Base-by-base conservation (phyloP, 2,797 vertebrate species). In the Taenioides sp. region DNA sequence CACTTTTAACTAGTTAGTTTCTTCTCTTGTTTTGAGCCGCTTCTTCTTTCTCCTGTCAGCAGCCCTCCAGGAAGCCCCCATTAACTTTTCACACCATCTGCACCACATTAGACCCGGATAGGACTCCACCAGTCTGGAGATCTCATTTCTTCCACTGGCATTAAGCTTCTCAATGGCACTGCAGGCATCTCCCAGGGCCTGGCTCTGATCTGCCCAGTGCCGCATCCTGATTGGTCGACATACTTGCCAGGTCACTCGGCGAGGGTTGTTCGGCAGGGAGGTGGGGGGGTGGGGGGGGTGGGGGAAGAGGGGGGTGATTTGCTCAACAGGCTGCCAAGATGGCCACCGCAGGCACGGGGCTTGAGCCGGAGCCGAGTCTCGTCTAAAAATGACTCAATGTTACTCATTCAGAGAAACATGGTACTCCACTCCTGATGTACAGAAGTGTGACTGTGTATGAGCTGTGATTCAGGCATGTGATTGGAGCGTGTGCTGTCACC, bases 301-400 rank as follows among this genome's bases (percentile, higher is more conserved):
- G 65, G 58, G 40, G 4, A 5, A 5, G 14, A 1, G 40, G 40
- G 40, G 40, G 49, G 75, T 58, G 72, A 81, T 91, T 84, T 77
- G 83, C 76, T 83, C 71, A 73, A 78, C 40, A 64, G 71, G 80
- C 81, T 89, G 87, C 88, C 91, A 84, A 84, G 79, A 84, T 87
- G 76, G 57, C 76, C 68, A 54, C 73, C 68, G 54, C 74, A 73
- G 73, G 81, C 71, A 28, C 14, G 67, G 58, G 57, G 66, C 57
- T 50, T 34, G 58, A 65, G 67, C 54, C 23, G 50, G 25, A 60
- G 50, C 57, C 69, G 57, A 71, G 40, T 7, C 7, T 4, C 60
- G 76, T 69, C 72, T 77, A 79, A 77, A 78, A 66, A 83, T 74
- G 0, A 69, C 47, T 71, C 54, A 28, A 37, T 50, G 52, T 67